Conservation (phyloP, 2,888 invertebrate genomes). For the Tetragonula carbonaria region DNA sequence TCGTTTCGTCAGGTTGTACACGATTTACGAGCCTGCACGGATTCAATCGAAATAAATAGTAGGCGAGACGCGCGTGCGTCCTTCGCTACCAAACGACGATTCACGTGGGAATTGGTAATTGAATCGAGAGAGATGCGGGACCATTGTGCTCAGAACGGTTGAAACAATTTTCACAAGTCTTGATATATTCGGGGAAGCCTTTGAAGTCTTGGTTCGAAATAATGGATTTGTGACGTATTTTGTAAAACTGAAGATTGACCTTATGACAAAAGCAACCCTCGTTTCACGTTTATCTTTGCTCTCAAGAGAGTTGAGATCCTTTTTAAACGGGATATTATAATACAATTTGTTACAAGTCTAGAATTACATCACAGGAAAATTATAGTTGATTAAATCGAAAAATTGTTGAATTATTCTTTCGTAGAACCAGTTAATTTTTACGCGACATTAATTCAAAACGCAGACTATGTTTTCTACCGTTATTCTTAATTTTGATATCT, state of each 20-base stretch:
- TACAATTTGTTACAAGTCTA: neutral
- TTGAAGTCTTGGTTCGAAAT: neutral
- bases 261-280: neutral
- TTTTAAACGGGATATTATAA: neutral
- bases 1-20: constrained; percentile 76
- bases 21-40: constrained; percentile 71
- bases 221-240: neutral
- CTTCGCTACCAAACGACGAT: constrained; percentile 19
- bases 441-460: too few species aligned
- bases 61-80: constrained; percentile 17
- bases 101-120: constrained; percentile 47
- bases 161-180: constrained; percentile 4
- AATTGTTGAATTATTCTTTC: too few species aligned
- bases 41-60: constrained; percentile 59
- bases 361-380: neutral
- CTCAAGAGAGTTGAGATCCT: neutral
- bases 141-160: constrained; percentile 26
- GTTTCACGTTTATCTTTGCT: neutral
- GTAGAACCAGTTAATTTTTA: too few species aligned
- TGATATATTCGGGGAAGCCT: neutral
- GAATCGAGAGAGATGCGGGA: constrained; percentile 41
- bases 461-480: too few species aligned
- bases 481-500: neutral
- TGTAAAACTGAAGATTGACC: neutral
- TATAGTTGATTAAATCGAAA: too few species aligned